Evolutionary conservation across 2,797 vertebrate genomes (phyloP).

Genomic region (Ctenopoma multispine): DNA sequence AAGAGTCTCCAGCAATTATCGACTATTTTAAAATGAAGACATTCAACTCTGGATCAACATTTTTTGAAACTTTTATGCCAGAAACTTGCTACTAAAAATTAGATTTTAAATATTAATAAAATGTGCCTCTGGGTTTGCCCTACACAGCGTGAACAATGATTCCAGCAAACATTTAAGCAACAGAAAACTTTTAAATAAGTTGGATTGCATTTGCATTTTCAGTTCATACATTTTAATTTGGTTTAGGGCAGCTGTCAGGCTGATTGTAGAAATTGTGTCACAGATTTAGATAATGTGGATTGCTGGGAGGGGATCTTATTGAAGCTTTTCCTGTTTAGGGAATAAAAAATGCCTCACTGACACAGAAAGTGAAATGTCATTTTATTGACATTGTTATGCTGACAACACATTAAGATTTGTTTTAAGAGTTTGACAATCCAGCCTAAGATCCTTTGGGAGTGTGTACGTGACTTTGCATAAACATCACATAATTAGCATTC

Average conservation of each 20-base stretch:
- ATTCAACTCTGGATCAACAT: conserved; percentile 26
- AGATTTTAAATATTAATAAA: conserved; percentile 61
- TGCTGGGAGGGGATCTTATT: conserved; percentile 28
- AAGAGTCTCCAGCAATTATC: conserved; percentile 7
- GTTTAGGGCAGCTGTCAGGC: conserved; percentile 71
- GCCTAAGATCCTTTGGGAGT: conserved; percentile 63
- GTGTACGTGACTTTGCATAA: conserved; percentile 72
- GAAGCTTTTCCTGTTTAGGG: conserved; percentile 46
- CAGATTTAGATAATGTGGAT: conserved; percentile 55
- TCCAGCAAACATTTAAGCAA: conserved; percentile 64
- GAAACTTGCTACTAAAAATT: conserved; percentile 44
- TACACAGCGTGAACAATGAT: conserved; percentile 42
- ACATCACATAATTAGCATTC: conserved; percentile 66
- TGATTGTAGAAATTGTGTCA: conserved; percentile 65
- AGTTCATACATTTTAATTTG: conserved; percentile 71
- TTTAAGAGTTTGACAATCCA: conserved; percentile 71
- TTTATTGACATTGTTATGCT: conserved; percentile 74
- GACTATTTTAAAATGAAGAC: conserved; percentile 25
- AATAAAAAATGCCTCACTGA: conserved; percentile 32
- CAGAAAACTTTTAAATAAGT: conserved; percentile 51
- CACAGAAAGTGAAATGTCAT: conserved; percentile 66
- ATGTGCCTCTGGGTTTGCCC: conserved; percentile 51
- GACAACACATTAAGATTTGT: conserved; percentile 74
- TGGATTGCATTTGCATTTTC: conserved; percentile 65
- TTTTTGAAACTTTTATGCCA: conserved; percentile 19